Evolutionary conservation across 2,888 invertebrate genomes (phyloP).

Genomic region (Dimorphilus gyrociliatus): DNA sequence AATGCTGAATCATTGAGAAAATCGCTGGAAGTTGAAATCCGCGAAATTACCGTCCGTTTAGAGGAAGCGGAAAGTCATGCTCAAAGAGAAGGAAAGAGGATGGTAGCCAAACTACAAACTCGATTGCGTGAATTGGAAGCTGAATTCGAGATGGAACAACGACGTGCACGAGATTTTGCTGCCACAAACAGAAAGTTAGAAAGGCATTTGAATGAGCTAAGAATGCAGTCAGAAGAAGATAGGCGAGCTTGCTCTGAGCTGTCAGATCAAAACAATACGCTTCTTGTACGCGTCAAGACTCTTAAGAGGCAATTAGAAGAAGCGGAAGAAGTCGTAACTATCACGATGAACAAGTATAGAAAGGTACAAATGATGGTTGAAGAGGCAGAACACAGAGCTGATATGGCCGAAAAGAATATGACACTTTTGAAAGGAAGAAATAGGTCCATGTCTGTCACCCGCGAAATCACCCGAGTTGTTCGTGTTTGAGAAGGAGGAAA

Average conservation of each 20-base stretch:
- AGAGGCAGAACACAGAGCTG: slow-evolving; percentile 34
- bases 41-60: slow-evolving; percentile 35
- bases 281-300: slow-evolving; percentile 27
- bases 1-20: slow-evolving; percentile 36
- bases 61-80: slow-evolving; percentile 38
- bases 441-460: slow-evolving; percentile 33
- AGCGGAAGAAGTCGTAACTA: slow-evolving; percentile 36
- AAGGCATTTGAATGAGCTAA: slow-evolving; percentile 27
- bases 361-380: slow-evolving; percentile 33
- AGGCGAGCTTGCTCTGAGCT: slow-evolving; percentile 26
- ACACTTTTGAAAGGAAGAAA: slow-evolving; percentile 16
- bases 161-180: slow-evolving; percentile 27
- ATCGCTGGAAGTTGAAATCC: slow-evolving; percentile 36
- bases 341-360: slow-evolving; percentile 38
- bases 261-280: slow-evolving; percentile 23
- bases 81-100: slow-evolving; percentile 34
- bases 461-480: slow-evolving; percentile 27
- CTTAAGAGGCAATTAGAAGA: slow-evolving; percentile 37
- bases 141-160: slow-evolving; percentile 32
- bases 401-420: slow-evolving; percentile 32
- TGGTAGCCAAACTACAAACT: slow-evolving; percentile 35
- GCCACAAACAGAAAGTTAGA: slow-evolving; percentile 29
- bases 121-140: slow-evolving; percentile 35
- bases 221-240: slow-evolving; percentile 29
- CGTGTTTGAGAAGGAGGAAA: too few relatives aligned